Evolutionary conservation across 2,113 vertebrate species (phyloP).

Genomic region (Actinemys pallida): DNA sequence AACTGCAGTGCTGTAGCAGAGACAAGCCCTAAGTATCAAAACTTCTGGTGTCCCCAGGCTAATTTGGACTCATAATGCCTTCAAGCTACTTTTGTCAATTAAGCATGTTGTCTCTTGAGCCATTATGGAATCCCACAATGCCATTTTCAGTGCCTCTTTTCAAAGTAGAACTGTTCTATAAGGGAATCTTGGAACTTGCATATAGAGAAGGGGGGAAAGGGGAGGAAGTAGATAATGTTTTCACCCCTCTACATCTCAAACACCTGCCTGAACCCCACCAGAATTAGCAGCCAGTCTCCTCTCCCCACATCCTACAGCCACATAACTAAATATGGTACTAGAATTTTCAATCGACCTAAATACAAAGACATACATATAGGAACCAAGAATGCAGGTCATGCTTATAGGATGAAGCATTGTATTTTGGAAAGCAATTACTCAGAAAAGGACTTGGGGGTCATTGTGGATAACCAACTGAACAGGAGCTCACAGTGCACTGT

Average conservation of each 20-base stretch:
- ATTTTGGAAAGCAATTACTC: not conserved
- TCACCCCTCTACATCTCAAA: accelerated
- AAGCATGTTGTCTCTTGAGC: not conserved
- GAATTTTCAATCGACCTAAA: not conserved
- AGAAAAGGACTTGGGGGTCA: not conserved
- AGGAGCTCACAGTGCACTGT: not conserved
- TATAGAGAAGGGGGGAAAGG: not conserved
- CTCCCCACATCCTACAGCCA: not conserved
- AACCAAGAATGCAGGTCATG: not conserved
- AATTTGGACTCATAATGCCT: not conserved
- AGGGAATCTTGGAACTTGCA: not conserved
- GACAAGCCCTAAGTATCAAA: not conserved
- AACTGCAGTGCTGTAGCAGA: not conserved
- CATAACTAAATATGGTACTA: not conserved
- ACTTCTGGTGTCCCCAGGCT: not conserved
- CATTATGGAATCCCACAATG: not conserved
- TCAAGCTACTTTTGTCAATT: not conserved
- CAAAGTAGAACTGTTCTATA: not conserved
- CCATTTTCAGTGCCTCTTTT: not conserved
- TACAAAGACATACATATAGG: not conserved
- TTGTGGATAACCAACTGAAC: not conserved
- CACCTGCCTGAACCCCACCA: not conserved
- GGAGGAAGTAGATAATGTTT: not conserved
- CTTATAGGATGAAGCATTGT: not conserved
- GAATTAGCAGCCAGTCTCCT: not conserved